Base-by-base conservation (phyloP, 2,888 invertebrate genomes). In the Rosalia funebris region DNA sequence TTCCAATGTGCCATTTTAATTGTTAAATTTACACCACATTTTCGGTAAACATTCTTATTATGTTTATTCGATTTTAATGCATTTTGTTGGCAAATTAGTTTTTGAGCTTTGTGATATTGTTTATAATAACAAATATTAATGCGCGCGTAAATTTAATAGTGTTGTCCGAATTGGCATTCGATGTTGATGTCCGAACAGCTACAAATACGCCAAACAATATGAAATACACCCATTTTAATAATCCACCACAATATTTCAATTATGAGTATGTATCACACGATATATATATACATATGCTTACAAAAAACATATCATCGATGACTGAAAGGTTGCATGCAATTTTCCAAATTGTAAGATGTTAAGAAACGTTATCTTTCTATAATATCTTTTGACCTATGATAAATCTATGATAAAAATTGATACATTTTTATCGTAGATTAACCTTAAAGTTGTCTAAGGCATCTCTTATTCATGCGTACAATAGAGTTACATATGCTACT, bases 11-110 rank as follows among this genome's bases (percentile, higher is more conserved):
- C 17, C 41, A 31, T 3, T 19, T 50, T 39, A 39, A 9, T 3
- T 32, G 42, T 16, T 19, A 12, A 20, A 32, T 42, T 42, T 11
- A 20, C 25, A 15, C 41, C 12, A 10, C 14, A 16, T 42, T 17
- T 47, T 47, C 12, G 37, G 9, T 37, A n/a, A 19, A 12, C 16
- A 20, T 41, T 50, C n/a, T 39, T 25, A 39, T 39, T 37, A 20
- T 41, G 11, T 39, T 46, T 47, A 36, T 47, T 16, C 31, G 16
- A 17, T 16, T 32, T 19, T 20, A 20, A 16, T 17, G 34, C 4
- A 16, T 36, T 14, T 19, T 11, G 10, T 19, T 37, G n/a, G 20
- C 19, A 36, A 17, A 48, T 19, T 48, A 12, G 11, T 12, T 48
- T 36, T 34, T 34, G 15, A 4, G 14, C 16, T 19, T 19, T 48